A percentile compares a stretch with the other conserved stretches of the same genome.
Evolutionary conservation across 2,113 vertebrate species (phyloP).

Genomic region (Percina caprodes): DNA sequence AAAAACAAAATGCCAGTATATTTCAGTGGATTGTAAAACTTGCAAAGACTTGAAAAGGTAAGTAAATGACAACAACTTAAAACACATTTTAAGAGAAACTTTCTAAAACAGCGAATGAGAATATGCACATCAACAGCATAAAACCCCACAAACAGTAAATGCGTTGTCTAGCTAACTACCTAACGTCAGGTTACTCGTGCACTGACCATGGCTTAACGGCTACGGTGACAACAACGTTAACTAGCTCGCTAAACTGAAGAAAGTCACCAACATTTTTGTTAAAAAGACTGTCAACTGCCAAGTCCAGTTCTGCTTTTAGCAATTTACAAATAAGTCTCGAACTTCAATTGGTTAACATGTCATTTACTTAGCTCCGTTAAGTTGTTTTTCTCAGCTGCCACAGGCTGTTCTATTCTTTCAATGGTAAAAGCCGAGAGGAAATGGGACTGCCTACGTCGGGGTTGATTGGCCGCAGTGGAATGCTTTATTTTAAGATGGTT

Average conservation of each 20-base stretch:
- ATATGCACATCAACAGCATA: neutral
- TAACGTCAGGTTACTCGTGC: neutral
- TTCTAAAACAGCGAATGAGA: neutral
- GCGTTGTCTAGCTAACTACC: conserved; percentile 14
- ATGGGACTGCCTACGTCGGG: neutral
- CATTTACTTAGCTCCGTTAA: neutral
- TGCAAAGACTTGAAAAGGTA: conserved; percentile 20
- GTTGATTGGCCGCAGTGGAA: conserved; percentile 62
- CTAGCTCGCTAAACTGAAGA: too few species aligned
- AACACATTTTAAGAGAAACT: conserved; percentile 26
- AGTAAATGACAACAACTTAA: neutral
- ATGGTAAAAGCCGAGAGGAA: neutral
- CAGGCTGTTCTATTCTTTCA: neutral
- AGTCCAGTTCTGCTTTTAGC: conserved; percentile 29
- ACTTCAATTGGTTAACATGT: neutral
- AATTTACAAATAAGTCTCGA: neutral
- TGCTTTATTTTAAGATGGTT: conserved; percentile 28
- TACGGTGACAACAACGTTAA: neutral
- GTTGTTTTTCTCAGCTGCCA: neutral
- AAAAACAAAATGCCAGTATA: neutral
- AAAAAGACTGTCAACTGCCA: neutral
- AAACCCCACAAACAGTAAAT: neutral
- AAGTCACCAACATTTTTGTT: neutral
- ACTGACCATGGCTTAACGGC: neutral
- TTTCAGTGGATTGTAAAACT: neutral